Evolutionary conservation across 23 tunicate species (phyloP), one percentile per base, ranked within the genome.

Genomic region (Styela plicata): DNA sequence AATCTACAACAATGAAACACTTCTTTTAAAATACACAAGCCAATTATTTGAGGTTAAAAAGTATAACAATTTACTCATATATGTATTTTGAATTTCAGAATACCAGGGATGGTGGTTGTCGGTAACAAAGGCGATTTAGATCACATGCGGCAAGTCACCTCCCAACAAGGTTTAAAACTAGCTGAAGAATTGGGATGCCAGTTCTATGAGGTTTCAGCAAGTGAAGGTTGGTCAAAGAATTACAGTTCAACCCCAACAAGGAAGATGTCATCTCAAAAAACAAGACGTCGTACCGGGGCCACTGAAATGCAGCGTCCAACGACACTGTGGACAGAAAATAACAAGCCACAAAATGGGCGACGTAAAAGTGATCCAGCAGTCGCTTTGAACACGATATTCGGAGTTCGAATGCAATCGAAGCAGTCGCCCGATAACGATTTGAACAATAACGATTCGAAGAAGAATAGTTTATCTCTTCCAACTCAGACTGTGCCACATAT

Each of bases 81-180:
- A n/a, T n/a, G n/a, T n/a, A n/a, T n/a, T n/a, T n/a, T n/a, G n/a
- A n/a, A n/a, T 76, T 29, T 22, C 87, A 93, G 98, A 23, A 33
- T 85, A 10, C 92, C 98, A 0, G 88, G 89, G 25, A 22, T 93
- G 68, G 87, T 93, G n/a, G 31, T 93, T 20, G 92, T 93, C 63
- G 98, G 93, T 24, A 93, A 93, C 93, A 93, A 93, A 44, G 85
- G 98, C 1, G 98, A 93, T 70, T 64, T 93, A 63, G 98, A 88
- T 21, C 85, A 63, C 70, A 57, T 81, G 27, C 64, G 94, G 1
- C 61, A 82, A 44, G 98, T 93, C 3, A 30, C 91, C 22, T 62
- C 64, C 34, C 82, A 87, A 26, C 82, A 93, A 31, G 98, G 89
- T 30, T 53, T 79, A 24, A 82, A 87, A 35, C 73, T 93, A 17